Conservation (phyloP, 2,888 invertebrate genomes). For the Agrotis exclamationis region DNA sequence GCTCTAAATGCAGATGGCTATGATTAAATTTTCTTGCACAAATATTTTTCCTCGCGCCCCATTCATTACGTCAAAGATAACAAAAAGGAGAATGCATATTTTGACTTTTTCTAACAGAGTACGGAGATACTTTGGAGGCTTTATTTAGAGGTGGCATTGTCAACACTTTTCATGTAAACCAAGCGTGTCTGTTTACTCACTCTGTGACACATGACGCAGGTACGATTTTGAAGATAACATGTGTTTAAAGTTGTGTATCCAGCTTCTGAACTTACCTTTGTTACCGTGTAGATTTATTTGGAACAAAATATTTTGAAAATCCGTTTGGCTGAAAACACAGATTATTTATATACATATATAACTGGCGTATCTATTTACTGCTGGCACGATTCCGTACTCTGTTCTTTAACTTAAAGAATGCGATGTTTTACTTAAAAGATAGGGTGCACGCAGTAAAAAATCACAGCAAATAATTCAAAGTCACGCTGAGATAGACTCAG, state of each 20-base stretch:
- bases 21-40: conserved; percentile 53
- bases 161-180: neutral
- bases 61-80: conserved; percentile 37
- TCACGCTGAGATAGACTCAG: conserved; percentile 36
- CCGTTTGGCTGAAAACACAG: too few species aligned
- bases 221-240: too few species aligned
- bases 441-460: conserved; percentile 46
- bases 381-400: neutral
- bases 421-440: conserved; percentile 39
- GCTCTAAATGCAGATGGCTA: conserved; percentile 44
- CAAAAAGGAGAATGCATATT: conserved; percentile 52
- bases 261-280: neutral
- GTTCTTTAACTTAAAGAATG: conserved; percentile 31
- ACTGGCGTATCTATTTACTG: neutral
- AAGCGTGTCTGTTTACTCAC: neutral
- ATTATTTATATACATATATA: too few species aligned
- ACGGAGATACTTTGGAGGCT: neutral
- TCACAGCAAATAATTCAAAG: conserved; percentile 59
- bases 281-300: neutral
- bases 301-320: too few species aligned
- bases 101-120: conserved; percentile 37
- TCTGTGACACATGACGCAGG: neutral
- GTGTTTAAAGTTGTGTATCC: neutral
- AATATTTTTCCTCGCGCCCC: conserved; percentile 45
- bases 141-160: neutral